Percentiles rank a stretch among this genome's conserved stretches.
These are phyloP conservation scores for Ceyx erithaca DNA, from an alignment of 2,797 vertebrate genomes.

Conservation along the genomic window DNA sequence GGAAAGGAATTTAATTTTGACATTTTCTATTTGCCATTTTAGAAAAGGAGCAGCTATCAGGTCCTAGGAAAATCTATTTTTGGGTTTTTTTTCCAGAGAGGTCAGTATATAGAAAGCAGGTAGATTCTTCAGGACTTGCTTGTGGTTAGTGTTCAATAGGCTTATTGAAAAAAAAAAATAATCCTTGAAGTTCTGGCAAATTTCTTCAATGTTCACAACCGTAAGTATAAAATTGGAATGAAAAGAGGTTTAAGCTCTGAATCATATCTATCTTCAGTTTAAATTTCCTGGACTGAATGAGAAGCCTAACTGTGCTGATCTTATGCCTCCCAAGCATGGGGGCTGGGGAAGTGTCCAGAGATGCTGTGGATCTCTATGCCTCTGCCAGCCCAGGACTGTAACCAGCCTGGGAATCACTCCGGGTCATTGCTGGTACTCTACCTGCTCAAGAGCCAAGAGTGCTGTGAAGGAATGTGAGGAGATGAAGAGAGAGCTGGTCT, in stretches of 20 bases:
- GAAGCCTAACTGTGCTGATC: neutral
- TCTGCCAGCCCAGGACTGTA: fast-evolving
- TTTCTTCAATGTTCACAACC: neutral
- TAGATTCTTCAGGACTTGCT: neutral
- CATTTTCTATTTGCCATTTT: neutral
- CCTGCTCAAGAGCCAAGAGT: neutral
- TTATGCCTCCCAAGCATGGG: neutral
- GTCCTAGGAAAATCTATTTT: neutral
- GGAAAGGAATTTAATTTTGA: neutral
- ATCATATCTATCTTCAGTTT: neutral
- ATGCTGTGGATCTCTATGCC: no score
- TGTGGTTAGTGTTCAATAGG: neutral
- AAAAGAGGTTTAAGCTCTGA: neutral
- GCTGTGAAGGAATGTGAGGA: neutral
- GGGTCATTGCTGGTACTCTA: fast-evolving
- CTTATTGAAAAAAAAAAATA: neutral
- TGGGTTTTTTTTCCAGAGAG: neutral
- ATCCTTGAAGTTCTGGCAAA: neutral
- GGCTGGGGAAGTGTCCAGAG: neutral
- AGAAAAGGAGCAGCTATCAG: neutral
- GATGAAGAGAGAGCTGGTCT: fast-evolving
- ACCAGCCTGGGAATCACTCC: neutral
- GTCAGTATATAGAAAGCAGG: neutral
- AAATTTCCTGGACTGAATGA: neutral
- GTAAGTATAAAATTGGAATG: neutral